A percentile compares a stretch with the other conserved stretches of the same genome.
Evolutionary conservation across 2,113 vertebrate genomes (phyloP).

Genomic region (Megaceryle maxima): DNA sequence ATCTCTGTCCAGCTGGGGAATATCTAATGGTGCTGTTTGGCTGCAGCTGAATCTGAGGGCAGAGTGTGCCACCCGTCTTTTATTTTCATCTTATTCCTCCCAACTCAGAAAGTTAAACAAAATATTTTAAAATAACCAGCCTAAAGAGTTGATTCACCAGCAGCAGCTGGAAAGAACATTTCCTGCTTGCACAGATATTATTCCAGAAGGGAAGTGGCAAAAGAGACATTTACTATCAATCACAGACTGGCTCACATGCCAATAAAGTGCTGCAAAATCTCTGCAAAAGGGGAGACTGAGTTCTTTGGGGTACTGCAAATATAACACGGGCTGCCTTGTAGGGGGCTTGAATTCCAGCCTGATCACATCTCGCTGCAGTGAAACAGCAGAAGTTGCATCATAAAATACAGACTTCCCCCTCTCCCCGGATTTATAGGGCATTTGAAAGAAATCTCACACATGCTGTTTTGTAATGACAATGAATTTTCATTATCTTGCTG

Average conservation of each 20-base stretch:
- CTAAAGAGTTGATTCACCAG: background rate
- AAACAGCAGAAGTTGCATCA: background rate
- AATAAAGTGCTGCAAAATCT: background rate
- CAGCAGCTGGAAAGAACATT: background rate
- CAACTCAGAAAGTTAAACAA: background rate
- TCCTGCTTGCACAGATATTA: background rate
- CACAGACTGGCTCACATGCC: rapidly evolving
- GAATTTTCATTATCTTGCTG: slow-evolving; percentile 3
- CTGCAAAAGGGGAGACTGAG: background rate
- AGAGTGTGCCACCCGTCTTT: background rate
- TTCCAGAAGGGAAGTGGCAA: background rate
- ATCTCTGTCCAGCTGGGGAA: background rate
- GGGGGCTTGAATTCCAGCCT: background rate
- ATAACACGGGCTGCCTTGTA: background rate
- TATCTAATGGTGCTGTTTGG: background rate
- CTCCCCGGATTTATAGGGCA: background rate
- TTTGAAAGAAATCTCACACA: background rate
- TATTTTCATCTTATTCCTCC: background rate
- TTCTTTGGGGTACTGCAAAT: background rate
- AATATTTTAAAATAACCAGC: slow-evolving; percentile 20
- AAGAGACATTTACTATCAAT: background rate
- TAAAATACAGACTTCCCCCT: background rate
- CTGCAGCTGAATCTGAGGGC: background rate
- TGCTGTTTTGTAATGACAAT: background rate
- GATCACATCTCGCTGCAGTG: background rate